Base-by-base conservation (phyloP, 1,140 invertebrate genomes). In the Euura saliciscinereae region DNA sequence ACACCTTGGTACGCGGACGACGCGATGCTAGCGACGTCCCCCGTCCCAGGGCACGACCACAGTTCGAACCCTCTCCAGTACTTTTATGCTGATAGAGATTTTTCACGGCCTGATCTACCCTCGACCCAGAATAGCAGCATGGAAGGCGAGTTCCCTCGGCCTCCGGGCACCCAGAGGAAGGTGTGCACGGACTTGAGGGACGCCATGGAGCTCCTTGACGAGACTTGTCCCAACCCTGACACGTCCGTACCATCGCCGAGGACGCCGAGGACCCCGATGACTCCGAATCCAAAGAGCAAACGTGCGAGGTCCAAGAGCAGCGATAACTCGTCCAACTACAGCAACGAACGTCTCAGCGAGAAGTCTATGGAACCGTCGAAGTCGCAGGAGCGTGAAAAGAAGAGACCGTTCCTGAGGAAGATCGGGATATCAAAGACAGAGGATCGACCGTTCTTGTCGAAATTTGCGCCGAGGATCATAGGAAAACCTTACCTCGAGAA, bases 351-450 rank as follows among this genome's bases (percentile, higher is more conserved):
- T n/a, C 70, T 84, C 2, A 84, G 80, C 67, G 84, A 86, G 4
- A 78, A 76, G n/a, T 83, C 80, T 0, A 69, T 78, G 6, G 82
- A 85, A 3, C 76, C 70, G 4, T n/a, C 64, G 1, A 79, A 76
- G 7, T 6, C 71, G 0, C 78, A 81, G n/a, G 81, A 82, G 13
- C 84, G 82, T 64, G 80, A 80, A n/a, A 82, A 82, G 44, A 84
- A 80, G 11, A 75, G 85, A 6, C 85, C 85, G 0, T 88, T 88
- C 59, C 71, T 88, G 5, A 81, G 81, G 65, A 88, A 87, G 73
- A 86, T 88, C 65, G 85, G 85, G 0, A 85, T 84, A 10, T 87
- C 85, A 0, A 87, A 82, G 76, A 87, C 85, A 2, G 85, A 87
- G 46, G 86, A 87, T 44, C 77, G 82, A 8, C 85, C 85, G 0